Evolutionary conservation across 2,888 invertebrate species (phyloP).

Genomic region (Steromphala cineraria): DNA sequence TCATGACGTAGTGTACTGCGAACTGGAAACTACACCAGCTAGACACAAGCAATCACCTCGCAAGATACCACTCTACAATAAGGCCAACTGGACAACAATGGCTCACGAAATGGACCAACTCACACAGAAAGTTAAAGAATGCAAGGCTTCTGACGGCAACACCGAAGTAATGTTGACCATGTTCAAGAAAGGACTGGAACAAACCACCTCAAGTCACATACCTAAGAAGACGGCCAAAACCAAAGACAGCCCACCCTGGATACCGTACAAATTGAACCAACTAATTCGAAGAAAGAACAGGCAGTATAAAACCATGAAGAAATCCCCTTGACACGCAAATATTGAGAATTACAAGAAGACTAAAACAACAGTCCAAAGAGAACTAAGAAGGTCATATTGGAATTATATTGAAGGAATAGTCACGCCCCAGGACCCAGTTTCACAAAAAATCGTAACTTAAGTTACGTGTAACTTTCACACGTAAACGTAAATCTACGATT

Average conservation of each 20-base stretch:
- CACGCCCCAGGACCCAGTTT: too few relatives aligned
- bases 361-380: too few relatives aligned
- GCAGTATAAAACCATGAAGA: neutral
- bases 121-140: neutral
- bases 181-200: slow-evolving; percentile 18
- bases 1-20: neutral
- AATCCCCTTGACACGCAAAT: too few relatives aligned
- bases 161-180: neutral
- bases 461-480: too few relatives aligned
- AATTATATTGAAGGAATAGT: too few relatives aligned
- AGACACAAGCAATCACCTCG: slow-evolving; percentile 21
- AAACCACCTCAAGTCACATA: slow-evolving; percentile 1
- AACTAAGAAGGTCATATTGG: too few relatives aligned
- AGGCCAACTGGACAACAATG: slow-evolving; percentile 35
- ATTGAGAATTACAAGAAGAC: too few relatives aligned
- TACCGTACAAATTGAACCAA: slow-evolving; percentile 27
- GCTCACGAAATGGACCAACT: slow-evolving; percentile 24
- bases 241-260: slow-evolving; percentile 34
- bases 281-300: slow-evolving; percentile 21
- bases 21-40: slow-evolving; percentile 4
- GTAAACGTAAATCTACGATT: too few relatives aligned
- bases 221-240: slow-evolving; percentile 24
- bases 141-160: neutral
- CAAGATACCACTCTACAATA: slow-evolving; percentile 36
- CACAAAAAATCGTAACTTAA: too few relatives aligned